Conservation (phyloP, 2,797 vertebrate species). For the Sebastes steindachneri region DNA sequence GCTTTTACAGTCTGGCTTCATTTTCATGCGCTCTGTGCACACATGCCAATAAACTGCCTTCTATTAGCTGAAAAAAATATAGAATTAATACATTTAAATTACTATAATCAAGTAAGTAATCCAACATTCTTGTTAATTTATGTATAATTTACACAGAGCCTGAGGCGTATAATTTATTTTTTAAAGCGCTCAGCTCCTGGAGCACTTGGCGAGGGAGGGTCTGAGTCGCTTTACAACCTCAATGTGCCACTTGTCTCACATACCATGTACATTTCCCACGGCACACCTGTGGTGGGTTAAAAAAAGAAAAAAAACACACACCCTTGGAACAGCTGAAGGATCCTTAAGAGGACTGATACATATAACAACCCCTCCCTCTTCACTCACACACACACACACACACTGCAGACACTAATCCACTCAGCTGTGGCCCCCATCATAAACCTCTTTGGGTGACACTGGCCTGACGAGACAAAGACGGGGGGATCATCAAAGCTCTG, state of each 20-base stretch:
- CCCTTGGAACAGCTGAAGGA: constrained; percentile 77
- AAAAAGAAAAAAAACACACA: constrained; percentile 39
- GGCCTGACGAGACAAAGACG: constrained; percentile 69
- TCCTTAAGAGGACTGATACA: constrained; percentile 15
- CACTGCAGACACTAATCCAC: constrained; percentile 71
- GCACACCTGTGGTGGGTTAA: constrained; percentile 63
- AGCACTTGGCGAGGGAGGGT: background rate
- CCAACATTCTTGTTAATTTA: constrained; percentile 8
- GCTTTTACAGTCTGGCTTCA: constrained; percentile 26
- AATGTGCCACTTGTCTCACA: constrained; percentile 50
- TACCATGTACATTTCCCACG: constrained; percentile 61
- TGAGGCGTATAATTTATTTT: constrained; percentile 12
- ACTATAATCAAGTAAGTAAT: constrained; percentile 7
- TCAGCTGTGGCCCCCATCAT: constrained; percentile 71
- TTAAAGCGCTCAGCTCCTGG: constrained; percentile 1
- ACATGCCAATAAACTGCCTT: background rate
- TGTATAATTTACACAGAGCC: constrained; percentile 13
- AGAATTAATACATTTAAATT: constrained; percentile 11
- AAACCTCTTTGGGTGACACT: constrained; percentile 78
- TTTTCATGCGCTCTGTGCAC: background rate
- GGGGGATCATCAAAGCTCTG: constrained; percentile 54
- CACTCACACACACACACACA: constrained; percentile 25
- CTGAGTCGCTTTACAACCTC: constrained; percentile 29
- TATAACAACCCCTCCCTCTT: constrained; percentile 5
- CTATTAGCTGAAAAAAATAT: background rate